Evolutionary conservation across 2,113 vertebrate species (phyloP), one percentile per base, ranked within the genome.

Genomic region (Salvelinus sp.): DNA sequence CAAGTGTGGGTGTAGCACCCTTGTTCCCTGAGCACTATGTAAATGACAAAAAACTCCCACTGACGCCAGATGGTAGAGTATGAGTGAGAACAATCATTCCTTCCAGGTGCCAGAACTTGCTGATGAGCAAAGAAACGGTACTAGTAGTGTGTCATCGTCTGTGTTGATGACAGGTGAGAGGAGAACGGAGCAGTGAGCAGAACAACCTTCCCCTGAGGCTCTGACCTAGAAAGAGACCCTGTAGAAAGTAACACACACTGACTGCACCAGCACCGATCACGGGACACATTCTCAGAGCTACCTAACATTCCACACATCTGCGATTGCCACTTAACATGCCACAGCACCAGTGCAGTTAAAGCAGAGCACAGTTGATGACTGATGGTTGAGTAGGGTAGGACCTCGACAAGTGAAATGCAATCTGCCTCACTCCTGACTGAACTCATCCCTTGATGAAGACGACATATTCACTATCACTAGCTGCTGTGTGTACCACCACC

Each of bases 181-280:
- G 58, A 14, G 54, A 20, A 6, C 1, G 3, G 54, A 30, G 12
- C 14, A 57, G 54, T 18, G 25, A 27, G 6, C 50, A 22, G 50
- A 14, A 50, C 54, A 58, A 72, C 67, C 30, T 70, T 68, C 74
- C 27, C 25, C 68, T 69, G 67, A 66, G 66, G 70, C 73, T 70
- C 78, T 76, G 78, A 75, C 81, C 71, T 71, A 79, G 70, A 79
- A 85, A 80, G n/a, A 66, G 48, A 48, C 20, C 64, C 63, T 50
- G 48, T 14, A 54, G 38, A 44, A 44, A 44, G 38, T 12, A 44
- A 44, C 9, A 54, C 50, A 54, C 2, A 50, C 14, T 16, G 50
- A 18, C 13, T 58, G 71, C 58, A 47, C 73, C 60, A 48, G 65
- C 58, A 5, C n/a, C 5, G 6, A 22, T 62, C 58, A 22, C 0